phyloP scores from a whole-genome alignment of 2,797 vertebrate species.

The Craterocephalus amniculus region DNA sequence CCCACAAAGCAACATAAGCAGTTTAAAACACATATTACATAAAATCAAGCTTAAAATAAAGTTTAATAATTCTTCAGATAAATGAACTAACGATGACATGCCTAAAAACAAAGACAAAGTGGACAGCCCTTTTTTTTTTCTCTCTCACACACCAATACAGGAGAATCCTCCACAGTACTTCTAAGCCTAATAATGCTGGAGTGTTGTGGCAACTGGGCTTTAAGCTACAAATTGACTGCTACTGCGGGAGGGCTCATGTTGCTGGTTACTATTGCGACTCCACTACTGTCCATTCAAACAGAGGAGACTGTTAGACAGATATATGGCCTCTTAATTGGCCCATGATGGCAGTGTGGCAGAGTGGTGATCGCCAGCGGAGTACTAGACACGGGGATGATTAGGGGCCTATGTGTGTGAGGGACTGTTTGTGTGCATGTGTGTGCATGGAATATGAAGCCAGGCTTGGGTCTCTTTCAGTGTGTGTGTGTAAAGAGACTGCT shows the following conservation, averaged over 20 bases:
- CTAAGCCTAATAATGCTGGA: slow-evolving; percentile 78
- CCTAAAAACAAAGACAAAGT: slow-evolving; percentile 14
- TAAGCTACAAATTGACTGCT: slow-evolving; percentile 82
- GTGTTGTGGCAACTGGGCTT: slow-evolving; percentile 79
- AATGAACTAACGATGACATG: slow-evolving; percentile 2
- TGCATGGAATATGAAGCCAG: slow-evolving; percentile 18
- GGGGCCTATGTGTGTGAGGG: slow-evolving; percentile 62
- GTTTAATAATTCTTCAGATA: not conserved
- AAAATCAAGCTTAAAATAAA: not conserved
- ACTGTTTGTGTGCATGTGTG: slow-evolving; percentile 19
- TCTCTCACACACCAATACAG: slow-evolving; percentile 24
- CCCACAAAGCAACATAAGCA: slow-evolving; percentile 28
- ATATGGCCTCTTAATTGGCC: slow-evolving; percentile 86
- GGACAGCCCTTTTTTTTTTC: slow-evolving; percentile 21
- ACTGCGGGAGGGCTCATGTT: slow-evolving; percentile 72
- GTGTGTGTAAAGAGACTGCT: slow-evolving; percentile 71
- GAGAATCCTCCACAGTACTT: slow-evolving; percentile 72
- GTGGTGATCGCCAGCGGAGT: slow-evolving; percentile 83
- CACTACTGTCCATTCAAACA: slow-evolving; percentile 77
- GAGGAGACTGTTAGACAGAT: slow-evolving; percentile 80
- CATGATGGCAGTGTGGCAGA: slow-evolving; percentile 83
- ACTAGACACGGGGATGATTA: slow-evolving; percentile 84
- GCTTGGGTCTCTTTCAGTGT: slow-evolving; percentile 41
- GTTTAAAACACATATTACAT: not conserved
- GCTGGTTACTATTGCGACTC: slow-evolving; percentile 70